Base-by-base conservation (phyloP, 2,888 invertebrate genomes). In the Andrena hattorfiana region DNA sequence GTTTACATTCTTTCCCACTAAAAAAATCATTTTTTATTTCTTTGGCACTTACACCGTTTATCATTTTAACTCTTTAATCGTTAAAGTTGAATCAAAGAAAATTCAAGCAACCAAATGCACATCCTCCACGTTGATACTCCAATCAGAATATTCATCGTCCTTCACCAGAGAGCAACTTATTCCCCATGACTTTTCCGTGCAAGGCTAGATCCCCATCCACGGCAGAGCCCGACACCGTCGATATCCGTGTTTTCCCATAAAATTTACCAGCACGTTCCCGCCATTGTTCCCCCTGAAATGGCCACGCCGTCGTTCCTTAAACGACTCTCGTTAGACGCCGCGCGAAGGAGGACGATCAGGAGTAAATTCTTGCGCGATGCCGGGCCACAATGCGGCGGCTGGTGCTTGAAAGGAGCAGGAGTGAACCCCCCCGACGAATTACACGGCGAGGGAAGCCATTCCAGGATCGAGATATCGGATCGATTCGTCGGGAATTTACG, bases 401-500 rank as follows among this genome's bases (percentile, higher is more conserved):
- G 42, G 63, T n/a, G 56, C 23, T 73, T 69, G 68, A 66, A 79
- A 80, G 56, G 60, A 82, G 56, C 68, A 74, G 71, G 42, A 66
- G 35, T 74, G 77, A 74, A 42, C 64, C 72, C 67, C 51, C 59
- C 56, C 63, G 56, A 74, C 49, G 59, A 73, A 59, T 66, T 70
- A 23, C 54, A 26, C 49, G 56, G 48, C 30, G 8, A 60, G 42
- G 72, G 66, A 85, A 59, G 62, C 75, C 62, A 72, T 60, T 70
- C 26, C 59, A 23, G 56, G 76, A 77, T 77, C 81, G 86, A 73
- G 79, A 82, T 77, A 68, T 82, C 80, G 75, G 51, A 82, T 78
- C 71, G 82, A 84, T 80, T 84, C 54, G 62, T 35, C 42, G 48
- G 32, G 10, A 64, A 86, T 86, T 86, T 86, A 86, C 77, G 86